Evolutionary conservation across 2,797 vertebrate genomes (phyloP).

Genomic region (Crax fasciolata): DNA sequence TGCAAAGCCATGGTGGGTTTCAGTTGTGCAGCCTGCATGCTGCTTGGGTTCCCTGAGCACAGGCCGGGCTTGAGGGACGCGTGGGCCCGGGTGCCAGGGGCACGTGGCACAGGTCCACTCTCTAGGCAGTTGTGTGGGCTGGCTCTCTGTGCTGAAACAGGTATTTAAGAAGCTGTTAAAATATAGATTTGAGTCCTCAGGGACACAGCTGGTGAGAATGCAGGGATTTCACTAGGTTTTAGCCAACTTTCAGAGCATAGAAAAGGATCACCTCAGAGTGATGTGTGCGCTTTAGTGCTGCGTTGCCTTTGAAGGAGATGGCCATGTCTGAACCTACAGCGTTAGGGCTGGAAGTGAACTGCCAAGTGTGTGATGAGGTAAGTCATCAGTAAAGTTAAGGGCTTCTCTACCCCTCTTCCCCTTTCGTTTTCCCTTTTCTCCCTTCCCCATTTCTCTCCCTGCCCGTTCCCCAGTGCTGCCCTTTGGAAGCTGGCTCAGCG

Average conservation of each 20-base stretch:
- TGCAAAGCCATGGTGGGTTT: not conserved
- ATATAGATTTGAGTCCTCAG: not conserved
- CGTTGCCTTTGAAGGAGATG: not conserved
- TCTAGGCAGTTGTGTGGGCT: not conserved
- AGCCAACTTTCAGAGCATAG: not conserved
- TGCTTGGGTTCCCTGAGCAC: not conserved
- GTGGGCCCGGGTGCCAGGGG: rapidly evolving
- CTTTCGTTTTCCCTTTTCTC: not conserved
- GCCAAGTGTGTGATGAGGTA: rapidly evolving
- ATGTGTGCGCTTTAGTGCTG: not conserved
- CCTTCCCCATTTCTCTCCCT: not conserved
- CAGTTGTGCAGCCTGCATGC: not conserved
- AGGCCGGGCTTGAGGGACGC: rapidly evolving
- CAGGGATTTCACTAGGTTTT: not conserved
- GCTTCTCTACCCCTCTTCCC: not conserved
- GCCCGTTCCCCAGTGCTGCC: not conserved
- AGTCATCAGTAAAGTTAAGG: not conserved
- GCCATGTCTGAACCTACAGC: not conserved
- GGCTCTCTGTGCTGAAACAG: not conserved
- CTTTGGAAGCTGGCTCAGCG: not conserved
- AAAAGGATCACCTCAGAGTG: rapidly evolving
- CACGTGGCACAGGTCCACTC: not conserved
- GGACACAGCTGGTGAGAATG: not conserved
- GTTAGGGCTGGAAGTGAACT: not conserved
- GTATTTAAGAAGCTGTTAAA: not conserved